Evolutionary conservation across 1,140 invertebrate genomes (phyloP), one percentile per base, ranked within the genome.

Genomic region (Ctenoplectra terminalis): DNA sequence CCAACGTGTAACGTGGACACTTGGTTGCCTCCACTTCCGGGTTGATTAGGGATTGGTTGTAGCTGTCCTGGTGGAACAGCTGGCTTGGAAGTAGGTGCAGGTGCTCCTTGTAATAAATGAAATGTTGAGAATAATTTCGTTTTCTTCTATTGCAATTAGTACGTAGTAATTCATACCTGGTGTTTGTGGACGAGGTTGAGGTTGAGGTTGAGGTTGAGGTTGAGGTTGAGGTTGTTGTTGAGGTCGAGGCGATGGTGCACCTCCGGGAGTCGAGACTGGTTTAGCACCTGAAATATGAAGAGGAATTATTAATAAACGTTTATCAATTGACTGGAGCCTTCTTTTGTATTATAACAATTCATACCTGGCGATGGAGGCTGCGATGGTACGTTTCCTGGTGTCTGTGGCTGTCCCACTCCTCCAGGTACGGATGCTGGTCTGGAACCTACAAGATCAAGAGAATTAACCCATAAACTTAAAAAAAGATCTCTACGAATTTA

Each of bases 1-100:
- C 84, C 84, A 8, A 84, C 52, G 31, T 76, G 20, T 6, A 82
- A 31, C 1, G 85, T 77, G 6, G 84, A 86, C 4, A 72, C 54
- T 26, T 87, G 75, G 64, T 81, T 60, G 11, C 71, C 74, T 31
- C 73, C 82, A 20, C 40, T 15, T 20, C 60, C 50, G 1, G 46
- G 46, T 46, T 46, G 63, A 58, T 31, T 34, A 0, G 74, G 26
- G 1, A n/a, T 4, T 13, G 60, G 79, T 58, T 67, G 79, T 37
- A 54, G 6, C 23, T n/a, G 61, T 67, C 29, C 43, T 75, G 64
- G 75, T n/a, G 29, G 26, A 15, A 20, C 29, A 17, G 3, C 40
- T 34, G 31, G 66, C 9, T 54, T 48, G 2, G 66, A 4, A 15
- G 13, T 1, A 0, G 56, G n/a, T 50, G 56, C 43, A 20, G 54